Evolutionary conservation across 2,888 invertebrate genomes (phyloP).

Genomic region (Notocelia uddmanniana): DNA sequence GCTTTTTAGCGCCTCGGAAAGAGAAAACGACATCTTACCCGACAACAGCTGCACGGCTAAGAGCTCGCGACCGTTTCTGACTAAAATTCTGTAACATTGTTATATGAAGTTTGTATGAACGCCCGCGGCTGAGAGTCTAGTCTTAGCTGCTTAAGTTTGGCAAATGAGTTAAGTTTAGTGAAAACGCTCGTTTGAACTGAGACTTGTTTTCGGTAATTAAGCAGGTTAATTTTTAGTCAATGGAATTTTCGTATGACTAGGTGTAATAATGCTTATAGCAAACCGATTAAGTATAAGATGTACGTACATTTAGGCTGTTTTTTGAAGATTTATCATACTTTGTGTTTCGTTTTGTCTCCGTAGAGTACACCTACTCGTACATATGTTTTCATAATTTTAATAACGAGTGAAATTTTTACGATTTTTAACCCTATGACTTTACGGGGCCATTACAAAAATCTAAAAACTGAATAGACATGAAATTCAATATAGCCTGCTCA

Average conservation of each 20-base stretch:
- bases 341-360: too few relatives aligned
- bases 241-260: background rate
- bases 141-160: conserved; percentile 22
- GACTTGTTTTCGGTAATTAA: background rate
- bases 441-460: too few relatives aligned
- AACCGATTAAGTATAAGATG: too few relatives aligned
- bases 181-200: conserved; percentile 24
- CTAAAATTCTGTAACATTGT: conserved; percentile 52
- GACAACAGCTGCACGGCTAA: conserved; percentile 59
- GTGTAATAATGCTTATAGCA: too few relatives aligned
- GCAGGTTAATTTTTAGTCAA: background rate
- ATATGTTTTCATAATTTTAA: too few relatives aligned
- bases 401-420: too few relatives aligned
- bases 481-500: too few relatives aligned
- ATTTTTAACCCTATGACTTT: too few relatives aligned
- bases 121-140: conserved; percentile 23
- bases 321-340: too few relatives aligned
- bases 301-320: too few relatives aligned
- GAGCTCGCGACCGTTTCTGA: conserved; percentile 51
- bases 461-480: too few relatives aligned
- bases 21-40: conserved; percentile 69
- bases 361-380: too few relatives aligned
- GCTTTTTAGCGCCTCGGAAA: conserved; percentile 78
- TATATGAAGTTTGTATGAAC: conserved; percentile 44
- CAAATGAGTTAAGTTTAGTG: conserved; percentile 32